Conservation (phyloP, 2,797 vertebrate species). For the Sebastes nivosus region DNA sequence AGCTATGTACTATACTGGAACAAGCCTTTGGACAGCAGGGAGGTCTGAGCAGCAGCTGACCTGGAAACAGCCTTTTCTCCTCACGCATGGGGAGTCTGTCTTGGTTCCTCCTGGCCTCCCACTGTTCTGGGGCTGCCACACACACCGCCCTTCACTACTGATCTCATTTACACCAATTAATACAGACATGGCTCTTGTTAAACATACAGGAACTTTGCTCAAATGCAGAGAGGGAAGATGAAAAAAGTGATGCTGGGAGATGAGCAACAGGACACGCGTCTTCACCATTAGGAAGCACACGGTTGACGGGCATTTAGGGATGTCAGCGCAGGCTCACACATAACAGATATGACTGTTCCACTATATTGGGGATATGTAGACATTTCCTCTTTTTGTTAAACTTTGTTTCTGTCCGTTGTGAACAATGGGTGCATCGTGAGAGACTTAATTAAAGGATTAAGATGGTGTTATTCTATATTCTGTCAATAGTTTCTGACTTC, state of each 20-base stretch:
- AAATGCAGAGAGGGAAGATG: too few relatives aligned
- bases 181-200: neutral
- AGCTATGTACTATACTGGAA: constrained; percentile 24
- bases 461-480: neutral
- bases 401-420: neutral
- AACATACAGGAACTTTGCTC: neutral
- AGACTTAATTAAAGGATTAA: neutral
- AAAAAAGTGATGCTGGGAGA: neutral
- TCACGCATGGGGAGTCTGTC: constrained; percentile 44
- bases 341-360: neutral
- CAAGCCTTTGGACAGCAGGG: constrained; percentile 50
- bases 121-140: constrained; percentile 43
- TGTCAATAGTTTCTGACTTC: neutral
- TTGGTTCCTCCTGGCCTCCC: constrained; percentile 30
- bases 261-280: neutral
- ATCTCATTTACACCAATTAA: constrained; percentile 16
- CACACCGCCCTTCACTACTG: constrained; percentile 18
- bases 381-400: neutral
- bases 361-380: neutral
- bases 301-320: constrained; percentile 10
- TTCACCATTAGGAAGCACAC: neutral
- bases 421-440: neutral
- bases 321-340: constrained; percentile 4
- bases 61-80: constrained; percentile 70
- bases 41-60: constrained; percentile 73